phyloP scores from a whole-genome alignment of 2,113 vertebrate genomes.

The Oncorhynchus keta region DNA sequence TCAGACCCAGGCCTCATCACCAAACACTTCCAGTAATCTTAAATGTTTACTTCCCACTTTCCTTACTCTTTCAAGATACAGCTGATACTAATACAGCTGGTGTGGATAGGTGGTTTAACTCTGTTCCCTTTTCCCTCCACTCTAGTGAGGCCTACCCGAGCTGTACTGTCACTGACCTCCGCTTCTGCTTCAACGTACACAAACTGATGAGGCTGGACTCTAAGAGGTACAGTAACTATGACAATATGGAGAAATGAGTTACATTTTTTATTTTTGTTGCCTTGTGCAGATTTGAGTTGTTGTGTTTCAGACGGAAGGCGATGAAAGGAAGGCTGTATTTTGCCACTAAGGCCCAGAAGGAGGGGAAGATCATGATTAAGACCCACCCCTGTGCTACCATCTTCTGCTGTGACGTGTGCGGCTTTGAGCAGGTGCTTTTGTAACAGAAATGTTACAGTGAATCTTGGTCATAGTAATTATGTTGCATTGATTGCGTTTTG shows the following conservation, averaged over 20 bases:
- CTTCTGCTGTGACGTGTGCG: slow-evolving; percentile 88
- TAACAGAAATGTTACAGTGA: background rate
- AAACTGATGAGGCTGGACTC: slow-evolving; percentile 88
- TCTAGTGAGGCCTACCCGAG: slow-evolving; percentile 93
- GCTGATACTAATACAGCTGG: too few species aligned
- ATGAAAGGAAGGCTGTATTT: slow-evolving; percentile 96
- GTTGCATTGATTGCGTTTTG: slow-evolving; percentile 33
- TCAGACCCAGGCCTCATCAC: slow-evolving; percentile 88
- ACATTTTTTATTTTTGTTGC: background rate
- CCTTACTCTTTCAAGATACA: too few species aligned
- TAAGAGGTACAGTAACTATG: slow-evolving; percentile 77
- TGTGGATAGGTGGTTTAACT: too few species aligned
- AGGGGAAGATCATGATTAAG: slow-evolving; percentile 91
- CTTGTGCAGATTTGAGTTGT: slow-evolving; percentile 1
- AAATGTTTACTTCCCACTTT: background rate
- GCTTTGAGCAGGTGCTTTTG: slow-evolving; percentile 86
- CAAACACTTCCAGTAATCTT: slow-evolving; percentile 94
- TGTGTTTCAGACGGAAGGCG: slow-evolving; percentile 83
- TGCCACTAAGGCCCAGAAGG: slow-evolving; percentile 87
- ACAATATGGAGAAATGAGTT: too few species aligned
- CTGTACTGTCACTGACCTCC: slow-evolving; percentile 89
- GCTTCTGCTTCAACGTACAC: slow-evolving; percentile 90
- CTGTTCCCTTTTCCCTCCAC: slow-evolving; percentile 3
- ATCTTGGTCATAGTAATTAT: background rate
- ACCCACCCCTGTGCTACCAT: slow-evolving; percentile 88